These are phyloP conservation scores for Dendrocincla fuliginosa DNA, from an alignment of 2,797 vertebrate genomes.

Conservation along the genomic window DNA sequence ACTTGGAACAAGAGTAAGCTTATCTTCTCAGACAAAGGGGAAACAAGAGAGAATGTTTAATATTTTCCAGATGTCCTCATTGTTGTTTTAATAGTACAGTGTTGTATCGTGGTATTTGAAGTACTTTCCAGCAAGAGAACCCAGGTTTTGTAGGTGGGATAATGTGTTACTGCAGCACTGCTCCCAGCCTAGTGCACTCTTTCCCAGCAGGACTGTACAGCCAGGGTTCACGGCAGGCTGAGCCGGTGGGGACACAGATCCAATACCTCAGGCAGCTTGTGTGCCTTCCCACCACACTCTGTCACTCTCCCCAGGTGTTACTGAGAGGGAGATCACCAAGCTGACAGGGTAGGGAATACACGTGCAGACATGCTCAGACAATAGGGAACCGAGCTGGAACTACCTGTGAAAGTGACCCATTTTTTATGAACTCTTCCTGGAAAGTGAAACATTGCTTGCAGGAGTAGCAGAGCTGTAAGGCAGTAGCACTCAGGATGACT, in stretches of 20 bases:
- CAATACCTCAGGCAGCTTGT: not conserved
- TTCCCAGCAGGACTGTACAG: not conserved
- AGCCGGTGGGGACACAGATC: not conserved
- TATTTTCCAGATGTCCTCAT: not conserved
- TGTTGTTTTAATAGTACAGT: not conserved
- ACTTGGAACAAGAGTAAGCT: not conserved
- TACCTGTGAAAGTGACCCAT: not conserved
- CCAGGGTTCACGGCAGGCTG: accelerated
- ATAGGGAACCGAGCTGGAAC: not conserved
- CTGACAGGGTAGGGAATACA: accelerated
- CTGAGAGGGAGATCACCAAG: not conserved
- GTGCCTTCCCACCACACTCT: accelerated
- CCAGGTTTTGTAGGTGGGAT: not conserved
- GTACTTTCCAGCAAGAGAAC: not conserved
- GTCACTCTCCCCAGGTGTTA: accelerated
- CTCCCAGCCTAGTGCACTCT: not conserved
- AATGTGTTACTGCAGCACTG: accelerated
- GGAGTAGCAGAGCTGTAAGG: not conserved
- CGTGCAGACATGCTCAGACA: not conserved
- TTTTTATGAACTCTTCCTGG: not conserved
- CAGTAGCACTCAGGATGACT: not conserved
- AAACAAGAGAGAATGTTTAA: not conserved
- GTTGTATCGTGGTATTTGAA: not conserved
- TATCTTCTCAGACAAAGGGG: not conserved
- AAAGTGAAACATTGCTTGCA: not conserved